phyloP scores from a whole-genome alignment of 2,888 invertebrate genomes.

The Gymnosoma rotundatum region DNA sequence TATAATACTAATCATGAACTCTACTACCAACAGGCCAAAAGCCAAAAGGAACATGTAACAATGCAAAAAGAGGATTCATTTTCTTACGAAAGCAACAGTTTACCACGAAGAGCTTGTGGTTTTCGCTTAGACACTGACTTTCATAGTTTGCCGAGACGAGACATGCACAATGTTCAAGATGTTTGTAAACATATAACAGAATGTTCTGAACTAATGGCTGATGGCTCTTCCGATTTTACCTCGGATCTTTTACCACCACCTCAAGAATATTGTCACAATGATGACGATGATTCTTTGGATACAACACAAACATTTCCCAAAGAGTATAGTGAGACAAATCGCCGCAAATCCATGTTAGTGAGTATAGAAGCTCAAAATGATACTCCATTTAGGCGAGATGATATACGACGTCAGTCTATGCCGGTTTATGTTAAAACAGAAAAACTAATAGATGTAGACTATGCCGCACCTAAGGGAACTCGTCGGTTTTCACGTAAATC shows the following conservation, averaged over 20 bases:
- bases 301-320: constrained; percentile 70
- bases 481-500: constrained; percentile 72
- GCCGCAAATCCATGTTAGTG: constrained; percentile 77
- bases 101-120: constrained; percentile 80
- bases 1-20: constrained; percentile 66
- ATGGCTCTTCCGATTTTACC: constrained; percentile 76
- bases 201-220: constrained; percentile 79
- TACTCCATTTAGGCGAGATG: constrained; percentile 77
- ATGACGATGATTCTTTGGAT: constrained; percentile 74
- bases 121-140: constrained; percentile 80
- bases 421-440: constrained; percentile 78
- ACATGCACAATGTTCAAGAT: constrained; percentile 78
- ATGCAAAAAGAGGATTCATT: constrained; percentile 71
- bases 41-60: not conserved
- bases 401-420: constrained; percentile 78
- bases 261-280: constrained; percentile 76
- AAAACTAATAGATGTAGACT: constrained; percentile 76
- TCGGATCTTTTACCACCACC: constrained; percentile 76
- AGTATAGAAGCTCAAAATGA: constrained; percentile 60
- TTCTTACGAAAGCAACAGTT: constrained; percentile 81
- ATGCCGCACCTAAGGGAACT: constrained; percentile 74
- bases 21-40: constrained; percentile 52
- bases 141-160: constrained; percentile 80
- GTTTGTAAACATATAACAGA: constrained; percentile 81
- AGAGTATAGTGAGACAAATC: constrained; percentile 65